These are phyloP conservation scores for Pogonomyrmex californicus DNA, from an alignment of 1,140 invertebrate genomes.

Conservation along the genomic window DNA sequence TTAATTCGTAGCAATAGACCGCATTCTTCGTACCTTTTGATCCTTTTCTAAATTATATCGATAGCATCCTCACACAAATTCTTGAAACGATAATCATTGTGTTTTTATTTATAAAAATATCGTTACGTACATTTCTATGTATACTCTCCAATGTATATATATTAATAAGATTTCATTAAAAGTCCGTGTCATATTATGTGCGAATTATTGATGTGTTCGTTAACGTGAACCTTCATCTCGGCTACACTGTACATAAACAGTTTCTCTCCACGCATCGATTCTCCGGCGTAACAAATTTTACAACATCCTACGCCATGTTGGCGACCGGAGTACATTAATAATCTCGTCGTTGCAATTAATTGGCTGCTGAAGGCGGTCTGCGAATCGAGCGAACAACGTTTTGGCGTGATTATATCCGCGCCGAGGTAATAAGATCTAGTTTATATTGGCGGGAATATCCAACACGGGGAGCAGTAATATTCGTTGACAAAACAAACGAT, in stretches of 20 bases:
- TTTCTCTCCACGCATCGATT: constrained; percentile 23
- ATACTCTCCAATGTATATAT: too few species aligned
- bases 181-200: not conserved
- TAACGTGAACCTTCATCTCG: constrained; percentile 1
- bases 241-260: constrained; percentile 15
- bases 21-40: constrained; percentile 8
- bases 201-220: not conserved
- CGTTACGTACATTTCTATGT: not conserved
- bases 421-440: constrained; percentile 45
- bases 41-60: not conserved
- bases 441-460: not conserved
- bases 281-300: constrained; percentile 40
- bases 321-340: constrained; percentile 36
- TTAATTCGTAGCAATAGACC: not conserved
- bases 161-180: not conserved
- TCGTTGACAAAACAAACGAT: constrained; percentile 18
- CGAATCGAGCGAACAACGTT: constrained; percentile 22
- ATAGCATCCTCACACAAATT: not conserved
- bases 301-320: not conserved
- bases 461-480: not conserved
- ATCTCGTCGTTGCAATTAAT: constrained; percentile 37
- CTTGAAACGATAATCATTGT: not conserved
- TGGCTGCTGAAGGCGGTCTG: constrained; percentile 36
- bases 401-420: constrained; percentile 39
- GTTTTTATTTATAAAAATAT: not conserved